Conservation (phyloP, 2,797 vertebrate species). For the Sphenodon punctatus region DNA sequence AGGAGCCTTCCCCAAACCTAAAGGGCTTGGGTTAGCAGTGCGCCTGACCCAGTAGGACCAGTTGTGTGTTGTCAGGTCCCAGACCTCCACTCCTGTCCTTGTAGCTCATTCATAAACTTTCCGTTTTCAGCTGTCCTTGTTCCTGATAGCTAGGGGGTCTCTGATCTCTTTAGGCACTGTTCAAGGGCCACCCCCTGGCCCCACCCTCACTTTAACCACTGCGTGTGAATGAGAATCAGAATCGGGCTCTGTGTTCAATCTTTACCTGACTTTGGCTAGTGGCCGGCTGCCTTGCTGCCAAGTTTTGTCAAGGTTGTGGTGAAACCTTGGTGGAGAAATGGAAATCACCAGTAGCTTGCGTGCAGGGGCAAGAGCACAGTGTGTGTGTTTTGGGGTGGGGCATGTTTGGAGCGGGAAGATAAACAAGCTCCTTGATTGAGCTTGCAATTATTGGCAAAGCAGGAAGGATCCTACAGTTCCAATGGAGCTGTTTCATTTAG, state of each 20-base stretch:
- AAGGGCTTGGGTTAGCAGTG: too few species aligned
- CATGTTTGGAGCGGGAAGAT: not conserved
- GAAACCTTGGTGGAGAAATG: not conserved
- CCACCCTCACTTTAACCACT: too few species aligned
- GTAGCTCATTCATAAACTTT: too few species aligned
- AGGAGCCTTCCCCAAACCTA: too few species aligned
- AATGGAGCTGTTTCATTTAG: conserved; percentile 34
- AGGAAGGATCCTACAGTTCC: conserved; percentile 42
- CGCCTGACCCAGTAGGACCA: too few species aligned
- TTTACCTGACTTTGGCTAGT: not conserved
- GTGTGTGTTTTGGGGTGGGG: not conserved
- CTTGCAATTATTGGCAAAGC: not conserved
- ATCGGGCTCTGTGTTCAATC: not conserved
- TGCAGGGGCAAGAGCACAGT: not conserved
- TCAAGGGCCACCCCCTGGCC: too few species aligned
- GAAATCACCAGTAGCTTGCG: not conserved
- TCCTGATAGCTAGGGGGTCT: too few species aligned
- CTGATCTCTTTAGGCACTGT: too few species aligned
- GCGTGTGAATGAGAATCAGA: too few species aligned
- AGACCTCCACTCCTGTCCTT: too few species aligned
- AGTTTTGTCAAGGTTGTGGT: not conserved
- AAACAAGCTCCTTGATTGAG: not conserved
- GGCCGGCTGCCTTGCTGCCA: not conserved
- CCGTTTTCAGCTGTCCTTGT: too few species aligned
- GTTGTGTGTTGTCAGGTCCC: too few species aligned